Percentiles rank a stretch among this genome's conserved stretches.
phyloP scores from a whole-genome alignment of 2,797 vertebrate genomes.

The Thalassophryne amazonica region DNA sequence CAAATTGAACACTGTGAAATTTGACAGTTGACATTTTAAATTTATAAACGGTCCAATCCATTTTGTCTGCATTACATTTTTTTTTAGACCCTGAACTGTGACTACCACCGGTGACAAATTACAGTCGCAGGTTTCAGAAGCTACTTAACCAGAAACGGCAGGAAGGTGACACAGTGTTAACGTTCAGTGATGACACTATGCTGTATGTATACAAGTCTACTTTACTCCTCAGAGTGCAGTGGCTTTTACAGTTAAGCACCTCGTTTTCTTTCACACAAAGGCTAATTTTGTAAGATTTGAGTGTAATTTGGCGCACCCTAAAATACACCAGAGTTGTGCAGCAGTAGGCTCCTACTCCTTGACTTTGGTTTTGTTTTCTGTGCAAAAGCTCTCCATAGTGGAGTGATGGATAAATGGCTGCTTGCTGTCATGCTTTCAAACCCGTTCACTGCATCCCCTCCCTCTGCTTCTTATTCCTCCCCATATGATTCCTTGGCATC shows the following conservation, averaged over 20 bases:
- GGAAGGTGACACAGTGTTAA: constrained; percentile 11
- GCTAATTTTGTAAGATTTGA: constrained; percentile 22
- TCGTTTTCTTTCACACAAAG: constrained; percentile 24
- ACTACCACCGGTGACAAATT: constrained; percentile 36
- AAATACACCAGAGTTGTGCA: constrained; percentile 19
- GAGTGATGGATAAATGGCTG: constrained; percentile 29
- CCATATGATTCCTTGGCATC: constrained; percentile 30
- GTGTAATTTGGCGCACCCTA: constrained; percentile 40
- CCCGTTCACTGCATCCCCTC: not conserved
- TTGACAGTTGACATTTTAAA: constrained; percentile 79
- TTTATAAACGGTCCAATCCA: constrained; percentile 58
- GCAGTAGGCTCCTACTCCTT: constrained; percentile 2
- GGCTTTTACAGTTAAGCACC: constrained; percentile 10
- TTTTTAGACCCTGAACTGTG: constrained; percentile 11
- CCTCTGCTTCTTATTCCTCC: not conserved
- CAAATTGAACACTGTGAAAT: constrained; percentile 69
- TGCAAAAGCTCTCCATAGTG: constrained; percentile 7
- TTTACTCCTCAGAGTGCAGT: constrained; percentile 9
- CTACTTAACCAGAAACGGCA: constrained; percentile 11
- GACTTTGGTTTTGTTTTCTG: constrained; percentile 1
- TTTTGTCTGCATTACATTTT: constrained; percentile 28
- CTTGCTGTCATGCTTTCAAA: constrained; percentile 23
- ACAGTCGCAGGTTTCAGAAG: constrained; percentile 8
- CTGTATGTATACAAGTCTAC: constrained; percentile 8
- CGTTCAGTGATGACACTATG: constrained; percentile 19